Base-by-base conservation (phyloP, 2,113 vertebrate genomes). In the Pterophyllum scalare region DNA sequence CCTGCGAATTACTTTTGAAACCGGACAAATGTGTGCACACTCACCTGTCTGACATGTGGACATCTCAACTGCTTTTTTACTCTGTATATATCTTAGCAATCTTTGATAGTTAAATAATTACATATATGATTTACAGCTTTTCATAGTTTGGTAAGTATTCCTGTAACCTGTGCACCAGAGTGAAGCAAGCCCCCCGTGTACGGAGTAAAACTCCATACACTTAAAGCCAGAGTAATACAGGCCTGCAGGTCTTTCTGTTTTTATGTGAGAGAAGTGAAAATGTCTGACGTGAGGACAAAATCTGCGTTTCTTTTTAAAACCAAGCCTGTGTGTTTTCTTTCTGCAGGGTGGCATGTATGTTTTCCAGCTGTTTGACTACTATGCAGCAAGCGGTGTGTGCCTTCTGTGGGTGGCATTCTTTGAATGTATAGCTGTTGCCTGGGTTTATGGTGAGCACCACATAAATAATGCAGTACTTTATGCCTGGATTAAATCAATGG, bases 351-450 rank as follows among this genome's bases (percentile, higher is more conserved):
- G 98, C 97, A 98, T 99, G 98, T 99, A 98, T 95, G 97, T 99
- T 95, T 99, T 99, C 96, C 98, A 99, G 95, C 98, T 99, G 96
- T 99, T 99, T 96, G 98, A 99, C 96, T 99, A 98, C 97, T 99
- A 99, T 96, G 98, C 98, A 97, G 98, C 98, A 90, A 99, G 98
- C 90, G 98, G 98, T 94, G 97, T 99, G 95, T 99, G 98, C 97
- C 98, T 99, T 96, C 96, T 99, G 96, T 99, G 98, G 98, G 98
- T 99, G 95, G 98, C 98, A 97, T 99, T 99, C 97, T 99, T 99
- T 98, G 98, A 99, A 98, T 99, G 98, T 97, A 95, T 99, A 95
- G 98, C 98, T 96, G 96, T 99, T 96, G 97, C 98, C 96, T 99
- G 98, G 98, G 96, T 99, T 96, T 99, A 98, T 96, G 98, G 98